phyloP scores from a whole-genome alignment of 2,888 invertebrate genomes.

The Cataglyphis cursor region DNA sequence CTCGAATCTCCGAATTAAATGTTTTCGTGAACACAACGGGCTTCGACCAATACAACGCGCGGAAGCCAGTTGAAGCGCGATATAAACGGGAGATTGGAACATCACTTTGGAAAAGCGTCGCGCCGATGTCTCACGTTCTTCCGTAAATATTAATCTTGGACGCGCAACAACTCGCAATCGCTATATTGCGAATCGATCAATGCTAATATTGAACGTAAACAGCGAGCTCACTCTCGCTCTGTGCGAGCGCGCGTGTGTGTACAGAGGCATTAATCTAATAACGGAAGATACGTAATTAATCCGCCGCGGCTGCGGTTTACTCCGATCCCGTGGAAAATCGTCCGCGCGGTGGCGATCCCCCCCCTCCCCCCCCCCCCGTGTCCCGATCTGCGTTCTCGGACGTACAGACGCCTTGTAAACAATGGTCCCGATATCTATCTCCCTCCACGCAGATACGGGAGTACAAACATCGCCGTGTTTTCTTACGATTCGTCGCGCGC shows the following conservation, averaged over 20 bases:
- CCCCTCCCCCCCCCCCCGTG: background rate
- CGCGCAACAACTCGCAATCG: conserved; percentile 58
- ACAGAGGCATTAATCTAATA: conserved; percentile 66
- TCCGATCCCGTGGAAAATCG: conserved; percentile 28
- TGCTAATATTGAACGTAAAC: conserved; percentile 70
- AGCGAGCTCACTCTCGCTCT: conserved; percentile 49
- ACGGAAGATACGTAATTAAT: conserved; percentile 74
- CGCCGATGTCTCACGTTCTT: conserved; percentile 61
- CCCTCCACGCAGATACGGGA: background rate
- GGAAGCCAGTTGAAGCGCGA: conserved; percentile 26
- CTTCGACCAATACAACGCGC: background rate
- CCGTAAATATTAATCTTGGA: conserved; percentile 70
- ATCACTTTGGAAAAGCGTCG: background rate
- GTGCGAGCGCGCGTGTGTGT: background rate
- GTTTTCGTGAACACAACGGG: background rate
- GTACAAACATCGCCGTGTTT: conserved; percentile 36
- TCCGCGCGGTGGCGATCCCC: background rate
- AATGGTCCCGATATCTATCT: conserved; percentile 13
- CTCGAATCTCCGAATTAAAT: conserved; percentile 19
- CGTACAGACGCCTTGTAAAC: conserved; percentile 25
- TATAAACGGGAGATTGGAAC: conserved; percentile 36
- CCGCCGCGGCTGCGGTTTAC: conserved; percentile 58
- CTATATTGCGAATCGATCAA: conserved; percentile 68
- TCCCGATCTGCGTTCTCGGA: background rate
- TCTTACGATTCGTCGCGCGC: conserved; percentile 39